Evolutionary conservation across 2,888 invertebrate species (phyloP).

Genomic region (Drosophila mimetica): DNA sequence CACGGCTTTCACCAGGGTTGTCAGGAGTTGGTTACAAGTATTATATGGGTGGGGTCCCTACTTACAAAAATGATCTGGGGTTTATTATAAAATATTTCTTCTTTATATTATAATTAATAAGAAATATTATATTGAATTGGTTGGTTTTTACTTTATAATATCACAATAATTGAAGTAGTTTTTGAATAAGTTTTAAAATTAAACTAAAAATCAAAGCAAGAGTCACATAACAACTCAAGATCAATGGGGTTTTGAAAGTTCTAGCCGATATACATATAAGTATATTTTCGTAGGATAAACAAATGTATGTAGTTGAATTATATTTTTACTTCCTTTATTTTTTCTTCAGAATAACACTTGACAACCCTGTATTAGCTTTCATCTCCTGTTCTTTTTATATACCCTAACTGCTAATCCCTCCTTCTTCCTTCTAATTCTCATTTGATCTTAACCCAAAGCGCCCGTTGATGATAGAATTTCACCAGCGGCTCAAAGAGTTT

Average conservation of each 20-base stretch:
- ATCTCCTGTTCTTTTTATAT: neutral
- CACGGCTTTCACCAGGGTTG: conserved; percentile 60
- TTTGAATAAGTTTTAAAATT: too few relatives aligned
- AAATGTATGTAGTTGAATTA: too few relatives aligned
- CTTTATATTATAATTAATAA: too few relatives aligned
- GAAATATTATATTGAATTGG: too few relatives aligned
- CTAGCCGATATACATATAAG: too few relatives aligned
- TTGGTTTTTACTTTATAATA: neutral
- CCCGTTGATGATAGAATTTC: conserved; percentile 74
- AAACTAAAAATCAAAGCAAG: too few relatives aligned
- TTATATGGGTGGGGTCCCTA: neutral
- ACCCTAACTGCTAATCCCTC: neutral
- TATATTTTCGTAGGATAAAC: too few relatives aligned
- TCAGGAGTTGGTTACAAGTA: conserved; percentile 20
- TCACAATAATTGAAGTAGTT: too few relatives aligned
- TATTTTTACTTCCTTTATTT: too few relatives aligned
- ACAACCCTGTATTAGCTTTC: neutral
- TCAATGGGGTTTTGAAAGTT: too few relatives aligned
- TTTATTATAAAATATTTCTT: neutral
- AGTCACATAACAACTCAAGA: too few relatives aligned
- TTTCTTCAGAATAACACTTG: neutral
- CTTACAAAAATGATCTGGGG: neutral
- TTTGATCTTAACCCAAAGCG: conserved; percentile 24
- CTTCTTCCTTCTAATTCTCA: conserved; percentile 3
- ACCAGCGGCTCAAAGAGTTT: conserved; percentile 57